These are phyloP conservation scores for Sternarchorhynchus goeldii DNA, from an alignment of 2,797 vertebrate genomes.

Conservation along the genomic window DNA sequence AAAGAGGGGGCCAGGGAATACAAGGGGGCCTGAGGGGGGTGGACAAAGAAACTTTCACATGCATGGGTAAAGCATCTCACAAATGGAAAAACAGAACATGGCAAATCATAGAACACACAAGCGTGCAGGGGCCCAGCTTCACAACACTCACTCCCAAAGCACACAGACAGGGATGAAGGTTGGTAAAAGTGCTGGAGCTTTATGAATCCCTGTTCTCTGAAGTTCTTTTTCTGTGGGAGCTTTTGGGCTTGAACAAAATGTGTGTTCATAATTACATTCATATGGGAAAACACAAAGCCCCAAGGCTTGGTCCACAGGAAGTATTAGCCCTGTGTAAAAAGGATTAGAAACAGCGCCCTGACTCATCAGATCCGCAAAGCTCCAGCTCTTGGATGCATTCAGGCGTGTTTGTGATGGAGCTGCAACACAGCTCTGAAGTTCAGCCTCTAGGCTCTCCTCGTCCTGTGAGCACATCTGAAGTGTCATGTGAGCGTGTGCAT, in stretches of 20 bases:
- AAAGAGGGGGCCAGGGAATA: slow-evolving; percentile 98
- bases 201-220: background rate
- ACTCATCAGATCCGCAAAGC: slow-evolving; percentile 16
- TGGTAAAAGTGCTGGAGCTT: background rate
- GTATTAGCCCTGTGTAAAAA: slow-evolving; percentile 7
- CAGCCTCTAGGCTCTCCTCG: background rate
- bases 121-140: slow-evolving; percentile 60
- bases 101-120: slow-evolving; percentile 59
- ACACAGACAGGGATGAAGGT: slow-evolving; percentile 43
- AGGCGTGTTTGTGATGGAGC: background rate
- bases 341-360: slow-evolving; percentile 9
- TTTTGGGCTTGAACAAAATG: too few species aligned
- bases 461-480: background rate
- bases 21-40: slow-evolving; percentile 95
- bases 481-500: background rate
- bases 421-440: background rate
- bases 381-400: slow-evolving; percentile 3
- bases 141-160: slow-evolving; percentile 66
- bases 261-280: background rate
- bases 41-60: slow-evolving; percentile 99
- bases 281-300: background rate
- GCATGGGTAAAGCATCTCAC: slow-evolving; percentile 92
- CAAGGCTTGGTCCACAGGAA: background rate
- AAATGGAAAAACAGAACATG: slow-evolving; percentile 82
- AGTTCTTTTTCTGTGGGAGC: background rate